Conservation (phyloP, 2,797 vertebrate genomes). For the Notolabrus celidotus region DNA sequence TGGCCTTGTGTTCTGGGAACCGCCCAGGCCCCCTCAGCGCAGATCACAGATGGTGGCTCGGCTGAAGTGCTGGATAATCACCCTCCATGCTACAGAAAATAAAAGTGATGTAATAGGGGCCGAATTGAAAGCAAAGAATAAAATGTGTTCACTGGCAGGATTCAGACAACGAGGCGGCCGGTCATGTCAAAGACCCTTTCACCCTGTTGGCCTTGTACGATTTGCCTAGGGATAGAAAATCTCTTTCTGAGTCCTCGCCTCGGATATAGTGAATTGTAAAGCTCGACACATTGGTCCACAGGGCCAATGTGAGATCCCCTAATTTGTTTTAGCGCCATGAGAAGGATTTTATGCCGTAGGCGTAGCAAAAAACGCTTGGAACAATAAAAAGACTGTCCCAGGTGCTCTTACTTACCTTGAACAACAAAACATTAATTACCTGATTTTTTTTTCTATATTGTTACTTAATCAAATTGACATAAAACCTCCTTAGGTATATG, state of each 20-base stretch:
- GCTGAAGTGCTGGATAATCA: constrained; percentile 75
- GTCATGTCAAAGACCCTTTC: constrained; percentile 45
- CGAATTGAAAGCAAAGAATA: constrained; percentile 57
- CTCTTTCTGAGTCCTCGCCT: constrained; percentile 63
- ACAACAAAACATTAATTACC: no score
- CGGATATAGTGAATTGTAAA: constrained; percentile 62
- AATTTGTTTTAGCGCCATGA: constrained; percentile 56
- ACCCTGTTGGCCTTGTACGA: constrained; percentile 44
- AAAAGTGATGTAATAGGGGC: constrained; percentile 47
- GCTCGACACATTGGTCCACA: constrained; percentile 51
- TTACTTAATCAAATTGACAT: no score
- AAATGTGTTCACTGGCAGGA: constrained; percentile 44
- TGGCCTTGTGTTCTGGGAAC: constrained; percentile 66
- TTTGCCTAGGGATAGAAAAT: constrained; percentile 61
- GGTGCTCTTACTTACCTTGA: constrained; percentile 49
- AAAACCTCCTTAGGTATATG: not conserved
- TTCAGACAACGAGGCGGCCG: constrained; percentile 42
- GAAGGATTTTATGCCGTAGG: constrained; percentile 46
- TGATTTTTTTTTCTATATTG: no score
- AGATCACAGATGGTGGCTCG: constrained; percentile 76
- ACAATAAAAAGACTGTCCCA: constrained; percentile 22
- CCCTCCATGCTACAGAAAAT: constrained; percentile 19
- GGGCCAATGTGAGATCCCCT: constrained; percentile 45
- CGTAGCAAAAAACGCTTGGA: no score
- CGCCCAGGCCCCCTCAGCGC: constrained; percentile 51